Base-by-base conservation (phyloP, 2,888 invertebrate species). In the Mesorhabditis belari region DNA sequence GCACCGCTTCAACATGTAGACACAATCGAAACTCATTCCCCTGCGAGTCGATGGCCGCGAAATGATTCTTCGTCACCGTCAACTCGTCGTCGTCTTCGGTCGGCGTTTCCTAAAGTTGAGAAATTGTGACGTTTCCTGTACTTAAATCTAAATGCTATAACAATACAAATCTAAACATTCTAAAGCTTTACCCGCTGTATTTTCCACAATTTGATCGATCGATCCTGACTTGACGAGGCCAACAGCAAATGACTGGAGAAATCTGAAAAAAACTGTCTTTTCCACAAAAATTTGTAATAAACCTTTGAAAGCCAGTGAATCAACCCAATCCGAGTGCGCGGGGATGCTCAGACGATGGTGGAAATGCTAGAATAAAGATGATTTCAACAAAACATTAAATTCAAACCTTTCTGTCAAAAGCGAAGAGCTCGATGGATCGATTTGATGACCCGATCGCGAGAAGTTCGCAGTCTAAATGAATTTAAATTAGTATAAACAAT, bases 1-100 rank as follows among this genome's bases (percentile, higher is more conserved):
- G 83, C 26, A 95, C 89, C 0, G 93, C 90, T 87, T 86, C 63
- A 21, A 63, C 60, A 49, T 61, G 55, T 21, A 63, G 25, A 19
- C 23, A 29, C n/a, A 61, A 21, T 23, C 24, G 28, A 12, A 54
- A 19, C 17, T 9, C 24, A 9, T 17, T 25, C 24, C 51, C 27
- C 12, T 35, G 29, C 6, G 9, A 19, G 9, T 19, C 23, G n/a
- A 17, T 19, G 3, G 57, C 21, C 9, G 29, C 54, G 28, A 67
- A 67, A 5, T 27, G 27, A 51, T 65, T 67, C 28, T 59, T 65
- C 6, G 69, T 66, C 19, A 67, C 67, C 23, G 66, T 64, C 53
- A 71, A 57, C 49, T 67, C 71, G n/a, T 67, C 62, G 4, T 57
- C 61, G 21, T 63, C 63, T 25, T 52, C 27, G n/a, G n/a, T 28